A percentile compares a stretch with the other conserved stretches of the same genome.
Evolutionary conservation across 2,797 vertebrate genomes (phyloP).

Genomic region (Clarias pachynema): DNA sequence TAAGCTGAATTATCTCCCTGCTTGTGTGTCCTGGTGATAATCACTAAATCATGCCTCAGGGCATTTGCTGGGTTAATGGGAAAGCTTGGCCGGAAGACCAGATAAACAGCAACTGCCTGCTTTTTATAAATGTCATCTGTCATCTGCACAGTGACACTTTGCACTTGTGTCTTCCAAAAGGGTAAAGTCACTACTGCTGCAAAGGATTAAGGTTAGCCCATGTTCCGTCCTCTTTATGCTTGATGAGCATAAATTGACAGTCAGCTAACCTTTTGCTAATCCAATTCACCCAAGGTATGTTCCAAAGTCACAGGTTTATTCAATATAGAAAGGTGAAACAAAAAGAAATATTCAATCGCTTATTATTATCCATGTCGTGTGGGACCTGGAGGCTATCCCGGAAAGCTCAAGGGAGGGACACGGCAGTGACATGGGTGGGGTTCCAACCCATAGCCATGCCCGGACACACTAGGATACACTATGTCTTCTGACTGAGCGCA

Average conservation of each 20-base stretch:
- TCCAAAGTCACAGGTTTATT: not conserved
- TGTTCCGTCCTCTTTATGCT: slow-evolving; percentile 7
- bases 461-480: too few relatives aligned
- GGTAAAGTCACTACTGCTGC: slow-evolving; percentile 2
- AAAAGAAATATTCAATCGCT: not conserved
- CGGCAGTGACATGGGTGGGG: too few relatives aligned
- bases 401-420: too few relatives aligned
- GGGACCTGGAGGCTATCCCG: too few relatives aligned
- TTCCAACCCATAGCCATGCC: too few relatives aligned
- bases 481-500: too few relatives aligned
- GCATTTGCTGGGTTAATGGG: slow-evolving; percentile 26
- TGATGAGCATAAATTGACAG: slow-evolving; percentile 11
- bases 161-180: slow-evolving; percentile 27
- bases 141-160: slow-evolving; percentile 26
- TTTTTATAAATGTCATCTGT: slow-evolving; percentile 37
- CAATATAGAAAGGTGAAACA: not conserved
- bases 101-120: slow-evolving; percentile 37
- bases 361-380: too few relatives aligned
- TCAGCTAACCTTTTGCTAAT: not conserved
- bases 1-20: slow-evolving; percentile 37
- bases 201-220: slow-evolving; percentile 13
- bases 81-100: slow-evolving; percentile 29
- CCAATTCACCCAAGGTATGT: not conserved
- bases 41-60: slow-evolving; percentile 30
- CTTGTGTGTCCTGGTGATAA: slow-evolving; percentile 38